These are phyloP conservation scores for Alexandromys fortis DNA, from an alignment of 2,113 vertebrate species.

Conservation along the genomic window DNA sequence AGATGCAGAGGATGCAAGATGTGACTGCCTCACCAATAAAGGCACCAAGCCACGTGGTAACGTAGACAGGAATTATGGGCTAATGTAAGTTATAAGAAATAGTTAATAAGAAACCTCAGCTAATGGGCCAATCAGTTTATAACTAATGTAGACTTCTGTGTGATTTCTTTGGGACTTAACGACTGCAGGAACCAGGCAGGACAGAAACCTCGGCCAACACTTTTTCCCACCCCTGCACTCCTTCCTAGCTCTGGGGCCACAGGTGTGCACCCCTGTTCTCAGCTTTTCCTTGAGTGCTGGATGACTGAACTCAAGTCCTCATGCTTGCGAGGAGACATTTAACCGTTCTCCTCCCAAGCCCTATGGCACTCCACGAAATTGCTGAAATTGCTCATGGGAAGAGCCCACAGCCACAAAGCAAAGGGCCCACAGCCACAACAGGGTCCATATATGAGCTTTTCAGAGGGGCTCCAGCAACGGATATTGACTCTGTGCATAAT, in stretches of 20 bases:
- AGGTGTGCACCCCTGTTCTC: not conserved
- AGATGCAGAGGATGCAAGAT: too few relatives aligned
- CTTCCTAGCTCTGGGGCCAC: not conserved
- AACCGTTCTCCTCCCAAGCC: not conserved
- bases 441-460: fast-evolving
- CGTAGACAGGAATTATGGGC: too few relatives aligned
- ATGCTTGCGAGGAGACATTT: not conserved
- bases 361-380: too few relatives aligned
- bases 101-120: too few relatives aligned
- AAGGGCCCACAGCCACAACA: not conserved
- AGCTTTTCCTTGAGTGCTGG: not conserved
- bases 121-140: too few relatives aligned
- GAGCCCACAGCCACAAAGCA: not conserved
- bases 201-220: too few relatives aligned
- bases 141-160: too few relatives aligned
- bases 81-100: too few relatives aligned
- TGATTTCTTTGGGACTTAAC: too few relatives aligned
- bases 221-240: not conserved
- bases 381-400: not conserved
- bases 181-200: too few relatives aligned
- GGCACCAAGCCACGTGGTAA: too few relatives aligned
- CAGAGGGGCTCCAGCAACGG: not conserved
- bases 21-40: too few relatives aligned
- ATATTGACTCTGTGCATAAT: not conserved
- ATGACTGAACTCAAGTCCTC: not conserved